Conservation (phyloP, 2,113 vertebrate species). For the Lagopus muta region DNA sequence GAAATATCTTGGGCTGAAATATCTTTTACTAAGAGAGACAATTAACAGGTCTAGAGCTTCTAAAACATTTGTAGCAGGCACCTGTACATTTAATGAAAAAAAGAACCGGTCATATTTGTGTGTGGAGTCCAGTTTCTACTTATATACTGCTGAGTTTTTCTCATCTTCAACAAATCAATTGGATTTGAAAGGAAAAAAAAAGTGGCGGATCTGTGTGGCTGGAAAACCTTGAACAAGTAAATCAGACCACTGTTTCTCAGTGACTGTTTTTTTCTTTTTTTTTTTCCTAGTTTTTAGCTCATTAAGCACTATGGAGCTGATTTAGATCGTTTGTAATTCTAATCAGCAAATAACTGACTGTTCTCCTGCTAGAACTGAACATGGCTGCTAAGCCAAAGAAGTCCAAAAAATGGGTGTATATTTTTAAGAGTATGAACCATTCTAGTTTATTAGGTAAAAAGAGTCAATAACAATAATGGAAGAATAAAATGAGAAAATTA, state of each 20-base stretch:
- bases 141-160: neutral
- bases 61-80: neutral
- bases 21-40: neutral
- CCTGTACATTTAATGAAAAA: fast-evolving
- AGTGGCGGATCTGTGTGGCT: neutral
- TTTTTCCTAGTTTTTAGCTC: neutral
- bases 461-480: neutral
- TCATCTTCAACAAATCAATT: neutral
- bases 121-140: neutral
- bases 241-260: neutral
- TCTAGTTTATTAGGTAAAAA: neutral
- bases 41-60: neutral
- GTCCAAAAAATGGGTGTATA: neutral
- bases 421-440: neutral
- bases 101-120: neutral
- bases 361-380: neutral
- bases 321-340: neutral
- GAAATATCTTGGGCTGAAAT: neutral
- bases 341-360: neutral
- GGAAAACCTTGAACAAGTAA: neutral
- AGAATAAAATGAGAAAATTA: neutral
- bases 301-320: neutral
- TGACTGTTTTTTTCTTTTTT: neutral
- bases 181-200: neutral
- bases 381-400: neutral